Conservation (phyloP, 2,888 invertebrate genomes). For the Nomada fabriciana region DNA sequence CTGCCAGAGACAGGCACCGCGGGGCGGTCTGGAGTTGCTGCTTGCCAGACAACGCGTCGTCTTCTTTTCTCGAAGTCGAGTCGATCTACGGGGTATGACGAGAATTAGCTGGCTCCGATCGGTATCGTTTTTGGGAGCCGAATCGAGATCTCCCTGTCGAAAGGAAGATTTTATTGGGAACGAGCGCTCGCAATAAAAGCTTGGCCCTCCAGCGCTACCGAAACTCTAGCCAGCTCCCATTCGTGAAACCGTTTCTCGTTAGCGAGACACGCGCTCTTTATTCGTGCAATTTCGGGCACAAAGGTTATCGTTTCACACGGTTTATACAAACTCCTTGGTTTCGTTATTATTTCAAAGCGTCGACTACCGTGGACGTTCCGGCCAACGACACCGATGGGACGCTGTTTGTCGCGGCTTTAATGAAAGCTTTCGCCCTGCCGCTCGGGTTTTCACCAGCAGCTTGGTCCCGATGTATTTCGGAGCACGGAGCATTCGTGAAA, state of each 20-base stretch:
- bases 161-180: not conserved
- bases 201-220: conserved; percentile 12
- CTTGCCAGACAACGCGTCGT: conserved; percentile 38
- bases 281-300: conserved; percentile 38
- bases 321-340: conserved; percentile 21
- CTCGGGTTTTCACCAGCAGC: conserved; percentile 8
- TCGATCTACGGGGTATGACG: not conserved
- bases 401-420: conserved; percentile 41
- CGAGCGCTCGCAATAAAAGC: not conserved
- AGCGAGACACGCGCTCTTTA: conserved; percentile 22
- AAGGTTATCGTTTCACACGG: conserved; percentile 25
- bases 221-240: conserved; percentile 3
- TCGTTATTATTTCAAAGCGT: conserved; percentile 40
- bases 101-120: conserved; percentile 1
- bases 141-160: not conserved
- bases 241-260: conserved; percentile 7
- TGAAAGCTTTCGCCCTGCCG: conserved; percentile 13
- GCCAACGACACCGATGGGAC: conserved; percentile 33
- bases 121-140: conserved; percentile 10
- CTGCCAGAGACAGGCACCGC: conserved; percentile 28
- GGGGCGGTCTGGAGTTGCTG: conserved; percentile 23
- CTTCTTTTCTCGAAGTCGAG: conserved; percentile 27
- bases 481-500: not conserved
- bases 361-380: conserved; percentile 19
- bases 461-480: conserved; percentile 13